Conservation (phyloP, 2,797 vertebrate genomes). For the Poecilia gillii region DNA sequence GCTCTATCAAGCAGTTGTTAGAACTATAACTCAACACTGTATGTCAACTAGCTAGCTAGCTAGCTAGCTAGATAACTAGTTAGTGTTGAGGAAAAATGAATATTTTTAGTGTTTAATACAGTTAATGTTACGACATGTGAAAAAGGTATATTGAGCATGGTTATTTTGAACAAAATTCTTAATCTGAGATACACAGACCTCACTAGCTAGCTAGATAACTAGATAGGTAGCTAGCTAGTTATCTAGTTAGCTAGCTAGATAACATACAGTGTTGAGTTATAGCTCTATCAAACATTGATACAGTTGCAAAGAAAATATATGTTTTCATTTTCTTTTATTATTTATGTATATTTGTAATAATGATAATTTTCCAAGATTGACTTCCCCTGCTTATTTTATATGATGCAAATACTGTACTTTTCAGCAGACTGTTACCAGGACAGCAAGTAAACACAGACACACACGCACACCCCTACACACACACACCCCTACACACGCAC, state of each 20-base stretch:
- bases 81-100: too few species aligned
- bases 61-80: too few species aligned
- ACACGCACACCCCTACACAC: not conserved
- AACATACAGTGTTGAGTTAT: not conserved
- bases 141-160: too few species aligned
- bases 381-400: not conserved
- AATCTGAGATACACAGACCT: too few species aligned
- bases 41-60: too few species aligned
- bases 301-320: not conserved
- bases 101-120: too few species aligned
- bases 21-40: not conserved
- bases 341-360: not conserved
- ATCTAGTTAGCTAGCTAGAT: too few species aligned
- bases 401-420: conserved; percentile 21
- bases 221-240: too few species aligned
- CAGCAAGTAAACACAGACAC: conserved; percentile 26
- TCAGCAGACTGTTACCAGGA: conserved; percentile 57
- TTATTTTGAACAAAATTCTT: too few species aligned
- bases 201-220: too few species aligned
- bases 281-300: not conserved
- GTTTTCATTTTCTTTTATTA: not conserved
- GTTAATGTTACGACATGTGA: too few species aligned
- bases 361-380: not conserved
- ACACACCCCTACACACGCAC: too few species aligned
- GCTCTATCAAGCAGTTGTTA: not conserved